A percentile compares a stretch with the other conserved stretches of the same genome.
These are phyloP conservation scores for Trachymyrmex cornetzi DNA, from an alignment of 1,140 invertebrate genomes.

Conservation along the genomic window DNA sequence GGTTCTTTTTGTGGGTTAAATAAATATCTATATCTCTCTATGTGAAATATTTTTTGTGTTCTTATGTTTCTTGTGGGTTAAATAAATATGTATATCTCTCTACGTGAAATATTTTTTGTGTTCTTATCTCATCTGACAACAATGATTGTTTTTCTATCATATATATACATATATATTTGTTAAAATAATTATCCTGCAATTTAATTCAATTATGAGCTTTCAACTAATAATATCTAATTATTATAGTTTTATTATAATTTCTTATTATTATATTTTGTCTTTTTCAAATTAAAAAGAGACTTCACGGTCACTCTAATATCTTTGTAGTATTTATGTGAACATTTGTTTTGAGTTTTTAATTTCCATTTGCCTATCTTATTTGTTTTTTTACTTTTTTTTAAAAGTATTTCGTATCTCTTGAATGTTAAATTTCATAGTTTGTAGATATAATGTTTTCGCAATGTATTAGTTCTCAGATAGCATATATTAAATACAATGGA, in stretches of 20 bases:
- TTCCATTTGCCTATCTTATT: not conserved
- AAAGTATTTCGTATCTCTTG: not conserved
- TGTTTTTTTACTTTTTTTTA: not conserved
- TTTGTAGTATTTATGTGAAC: not conserved
- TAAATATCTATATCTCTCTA: not conserved
- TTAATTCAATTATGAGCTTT: not conserved
- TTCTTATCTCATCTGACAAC: not conserved
- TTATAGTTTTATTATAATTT: not conserved
- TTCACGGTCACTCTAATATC: not conserved
- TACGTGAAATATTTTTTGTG: conserved; percentile 4
- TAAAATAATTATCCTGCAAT: not conserved
- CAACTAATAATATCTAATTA: not conserved
- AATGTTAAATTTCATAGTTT: not conserved
- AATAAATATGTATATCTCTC: not conserved
- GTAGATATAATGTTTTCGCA: not conserved
- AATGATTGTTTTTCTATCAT: conserved; percentile 3
- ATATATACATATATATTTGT: not conserved
- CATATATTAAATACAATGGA: not conserved
- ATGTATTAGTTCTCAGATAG: not conserved
- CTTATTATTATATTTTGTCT: not conserved
- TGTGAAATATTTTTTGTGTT: not conserved
- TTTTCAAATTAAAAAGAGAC: not conserved
- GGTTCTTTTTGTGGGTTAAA: not conserved
- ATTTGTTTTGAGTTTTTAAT: not conserved
- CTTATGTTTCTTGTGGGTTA: not conserved